Conservation (phyloP, 2,888 invertebrate genomes). For the Agrypnus murinus region DNA sequence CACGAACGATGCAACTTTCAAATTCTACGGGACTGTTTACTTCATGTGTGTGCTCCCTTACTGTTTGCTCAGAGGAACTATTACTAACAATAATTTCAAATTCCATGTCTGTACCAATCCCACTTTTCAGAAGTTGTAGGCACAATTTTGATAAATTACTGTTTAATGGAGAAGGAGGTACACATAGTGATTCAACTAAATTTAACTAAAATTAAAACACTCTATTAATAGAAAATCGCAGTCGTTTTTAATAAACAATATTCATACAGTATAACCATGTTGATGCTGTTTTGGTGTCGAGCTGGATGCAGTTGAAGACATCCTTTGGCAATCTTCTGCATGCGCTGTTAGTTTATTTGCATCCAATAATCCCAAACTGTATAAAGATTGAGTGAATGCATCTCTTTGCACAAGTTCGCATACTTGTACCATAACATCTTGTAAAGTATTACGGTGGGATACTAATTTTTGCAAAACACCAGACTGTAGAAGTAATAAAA, state of each 20-base stretch:
- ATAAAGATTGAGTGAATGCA: conserved; percentile 76
- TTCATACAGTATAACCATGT: conserved; percentile 59
- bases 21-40: conserved; percentile 53
- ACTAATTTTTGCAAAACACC: conserved; percentile 73
- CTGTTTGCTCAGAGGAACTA: conserved; percentile 47
- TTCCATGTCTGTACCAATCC: conserved; percentile 77
- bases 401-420: conserved; percentile 78
- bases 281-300: conserved; percentile 61
- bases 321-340: conserved; percentile 51
- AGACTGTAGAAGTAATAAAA: conserved; percentile 67
- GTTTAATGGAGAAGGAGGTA: conserved; percentile 74
- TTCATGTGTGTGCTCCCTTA: conserved; percentile 50
- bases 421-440: conserved; percentile 72
- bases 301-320: conserved; percentile 51
- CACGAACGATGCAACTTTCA: conserved; percentile 70
- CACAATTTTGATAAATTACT: conserved; percentile 76
- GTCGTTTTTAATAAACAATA: neutral
- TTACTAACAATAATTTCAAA: conserved; percentile 74
- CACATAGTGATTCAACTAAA: conserved; percentile 77
- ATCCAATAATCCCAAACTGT: conserved; percentile 74
- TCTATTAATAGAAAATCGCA: no score
- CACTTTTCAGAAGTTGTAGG: conserved; percentile 74
- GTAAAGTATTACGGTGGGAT: conserved; percentile 72
- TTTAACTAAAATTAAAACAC: conserved; percentile 73
- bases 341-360: conserved; percentile 45